Evolutionary conservation across 2,797 vertebrate species (phyloP).

Genomic region (Gila robusta): DNA sequence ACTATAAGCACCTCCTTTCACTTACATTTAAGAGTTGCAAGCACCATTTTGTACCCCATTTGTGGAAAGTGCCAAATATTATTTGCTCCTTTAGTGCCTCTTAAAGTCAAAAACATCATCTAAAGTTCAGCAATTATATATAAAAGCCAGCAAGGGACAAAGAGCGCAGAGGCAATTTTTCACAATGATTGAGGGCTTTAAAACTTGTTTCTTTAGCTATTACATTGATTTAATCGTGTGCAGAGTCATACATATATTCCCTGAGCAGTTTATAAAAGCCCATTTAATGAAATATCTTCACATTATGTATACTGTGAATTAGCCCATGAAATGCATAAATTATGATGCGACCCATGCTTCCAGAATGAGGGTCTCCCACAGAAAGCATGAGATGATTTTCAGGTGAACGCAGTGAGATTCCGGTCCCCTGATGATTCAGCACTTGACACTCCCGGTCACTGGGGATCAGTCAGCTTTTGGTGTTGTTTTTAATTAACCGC

Average conservation of each 20-base stretch:
- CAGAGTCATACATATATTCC: background rate
- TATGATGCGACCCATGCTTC: background rate
- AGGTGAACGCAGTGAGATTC: background rate
- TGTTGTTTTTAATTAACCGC: conserved; percentile 56
- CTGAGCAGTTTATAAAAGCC: background rate
- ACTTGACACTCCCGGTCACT: conserved; percentile 12
- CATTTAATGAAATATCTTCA: conserved; percentile 15
- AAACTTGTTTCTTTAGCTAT: conserved; percentile 8
- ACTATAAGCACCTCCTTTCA: background rate
- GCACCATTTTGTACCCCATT: background rate
- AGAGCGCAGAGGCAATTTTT: conserved; percentile 5
- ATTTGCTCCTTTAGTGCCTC: background rate
- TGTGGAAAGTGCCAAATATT: conserved; percentile 5
- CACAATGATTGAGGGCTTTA: background rate
- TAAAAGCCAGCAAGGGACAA: conserved; percentile 13
- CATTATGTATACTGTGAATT: background rate
- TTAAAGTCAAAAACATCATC: conserved; percentile 34
- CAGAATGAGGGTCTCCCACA: background rate
- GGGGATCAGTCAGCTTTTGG: conserved; percentile 42
- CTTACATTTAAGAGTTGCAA: background rate
- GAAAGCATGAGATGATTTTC: background rate
- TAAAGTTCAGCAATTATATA: conserved; percentile 16
- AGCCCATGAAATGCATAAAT: background rate
- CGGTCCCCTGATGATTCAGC: conserved; percentile 11
- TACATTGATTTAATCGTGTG: background rate